Conservation (phyloP, 1,140 invertebrate species). For the Berghia stephanieae region DNA sequence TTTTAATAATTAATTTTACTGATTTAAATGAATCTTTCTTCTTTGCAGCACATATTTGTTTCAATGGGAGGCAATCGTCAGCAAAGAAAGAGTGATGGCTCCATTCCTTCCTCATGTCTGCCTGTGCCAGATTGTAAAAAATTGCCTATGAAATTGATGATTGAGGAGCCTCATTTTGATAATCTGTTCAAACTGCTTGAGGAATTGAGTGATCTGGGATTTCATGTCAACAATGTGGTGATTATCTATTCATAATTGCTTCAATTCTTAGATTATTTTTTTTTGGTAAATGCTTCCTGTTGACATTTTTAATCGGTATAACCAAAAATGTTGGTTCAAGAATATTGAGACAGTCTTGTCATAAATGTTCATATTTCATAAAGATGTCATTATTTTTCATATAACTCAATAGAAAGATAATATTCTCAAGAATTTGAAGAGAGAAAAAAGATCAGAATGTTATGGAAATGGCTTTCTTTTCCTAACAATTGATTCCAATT, state of each 20-base stretch:
- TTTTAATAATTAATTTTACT: no score
- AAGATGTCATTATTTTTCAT: no score
- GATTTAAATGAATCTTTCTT: conserved; percentile 25
- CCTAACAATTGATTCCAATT: no score
- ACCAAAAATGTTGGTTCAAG: conserved; percentile 32
- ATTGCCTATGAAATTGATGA: conserved; percentile 83
- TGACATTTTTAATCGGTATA: no score
- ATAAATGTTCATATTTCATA: no score
- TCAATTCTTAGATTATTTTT: no score
- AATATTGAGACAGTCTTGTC: conserved; percentile 16
- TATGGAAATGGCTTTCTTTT: no score
- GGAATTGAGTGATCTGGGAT: conserved; percentile 78
- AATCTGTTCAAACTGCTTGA: conserved; percentile 90
- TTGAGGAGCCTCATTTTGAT: conserved; percentile 88
- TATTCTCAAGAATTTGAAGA: no score
- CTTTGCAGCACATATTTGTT: conserved; percentile 82
- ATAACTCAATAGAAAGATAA: no score
- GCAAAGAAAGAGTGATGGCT: conserved; percentile 71
- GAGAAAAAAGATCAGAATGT: no score
- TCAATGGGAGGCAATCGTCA: conserved; percentile 83
- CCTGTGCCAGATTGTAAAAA: conserved; percentile 81
- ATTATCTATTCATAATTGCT: no score
- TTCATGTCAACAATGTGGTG: conserved; percentile 72
- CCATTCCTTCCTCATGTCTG: conserved; percentile 58
- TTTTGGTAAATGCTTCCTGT: no score